Evolutionary conservation across 2,888 invertebrate species (phyloP), one percentile per base, ranked within the genome.

Genomic region (Aelia acuminata): DNA sequence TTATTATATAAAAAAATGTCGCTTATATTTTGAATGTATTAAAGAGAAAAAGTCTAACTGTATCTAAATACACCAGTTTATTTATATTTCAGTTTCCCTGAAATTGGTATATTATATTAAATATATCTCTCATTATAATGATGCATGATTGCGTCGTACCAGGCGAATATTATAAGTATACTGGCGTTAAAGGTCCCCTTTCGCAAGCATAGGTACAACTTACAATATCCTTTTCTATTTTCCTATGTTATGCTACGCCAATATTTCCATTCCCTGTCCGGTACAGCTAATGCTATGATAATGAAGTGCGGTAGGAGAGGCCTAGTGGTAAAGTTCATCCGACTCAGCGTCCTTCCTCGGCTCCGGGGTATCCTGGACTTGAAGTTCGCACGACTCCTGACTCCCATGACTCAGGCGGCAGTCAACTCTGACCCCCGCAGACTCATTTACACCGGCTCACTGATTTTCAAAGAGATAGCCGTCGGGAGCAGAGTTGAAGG

Each of bases 401-500:
- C 57, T 57, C 10, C 39, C 75, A 75, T 75, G 75, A 75, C 80
- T 80, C 80, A 80, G 80, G 13, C 43, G 11, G 80, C n/a, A 43
- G 80, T 47, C 80, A 80, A 80, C 80, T 80, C n/a, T 80, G 80
- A 80, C 80, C 80, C 80, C 4, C 20, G n/a, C 80, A n/a, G n/a
- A n/a, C n/a, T 80, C 43, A 80, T 80, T 80, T 80, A 43, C 80
- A 80, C 39, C 5, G n/a, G 43, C 80, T 39, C n/a, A 43, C 1
- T 80, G 80, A 80, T 80, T 80, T 43, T 39, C 43, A 80, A 39
- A 80, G n/a, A 10, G 80, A 80, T 80, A 80, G 43, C 85, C 35
- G 85, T 20, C 39, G 85, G 39, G 85, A 50, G 57, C 85, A 85
- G 20, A 85, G 85, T 85, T 85, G 85, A 85, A 85, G 85, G 85